Evolutionary conservation across 2,797 vertebrate genomes (phyloP), one percentile per base, ranked within the genome.

Genomic region (Argya squamiceps): DNA sequence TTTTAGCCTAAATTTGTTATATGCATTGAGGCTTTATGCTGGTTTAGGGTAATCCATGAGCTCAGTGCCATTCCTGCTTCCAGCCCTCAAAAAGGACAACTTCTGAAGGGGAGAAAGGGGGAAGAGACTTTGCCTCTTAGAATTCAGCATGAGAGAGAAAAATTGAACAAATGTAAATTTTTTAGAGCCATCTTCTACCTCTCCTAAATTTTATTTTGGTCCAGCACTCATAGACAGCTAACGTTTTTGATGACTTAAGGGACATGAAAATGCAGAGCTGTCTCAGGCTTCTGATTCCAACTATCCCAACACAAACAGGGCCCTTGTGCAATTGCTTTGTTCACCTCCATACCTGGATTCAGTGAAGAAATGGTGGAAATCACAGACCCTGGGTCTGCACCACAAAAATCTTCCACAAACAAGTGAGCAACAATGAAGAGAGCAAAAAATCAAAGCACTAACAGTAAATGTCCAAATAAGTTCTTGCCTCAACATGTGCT

Each of bases 401-500:
- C 37, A 43, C 2, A 9, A 34, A 68, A 60, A 37, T 13, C 50
- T 34, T 63, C 41, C 67, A 29, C n/a, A 89, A 92, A 85, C 44
- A 65, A 82, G 39, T 2, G 12, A 79, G 68, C 34, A 81, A 76
- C 11, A 39, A 62, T 0, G 19, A 85, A 39, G 32, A 64, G 5
- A 79, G 62, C 15, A 67, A 73, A 73, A 91, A 91, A 63, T 41
- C 73, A 81, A 91, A 95, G 91, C 2, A 0, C 41, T n/a, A 77
- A 68, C 49, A 65, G 69, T 44, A 77, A 64, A 77, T 30, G 73
- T 77, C 85, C 89, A 86, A 75, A 3, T 46, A 80, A 83, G 34
- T 59, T 88, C 94, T 84, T 94, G 83, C 76, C 77, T 68, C 73
- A 75, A 78, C 76, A 47, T 44, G 94, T 43, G 36, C 82, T 74